Percentiles rank a stretch among this genome's conserved stretches.
These are phyloP conservation scores for Micoletzkya japonica DNA, from an alignment of 2,888 invertebrate species.

Conservation along the genomic window DNA sequence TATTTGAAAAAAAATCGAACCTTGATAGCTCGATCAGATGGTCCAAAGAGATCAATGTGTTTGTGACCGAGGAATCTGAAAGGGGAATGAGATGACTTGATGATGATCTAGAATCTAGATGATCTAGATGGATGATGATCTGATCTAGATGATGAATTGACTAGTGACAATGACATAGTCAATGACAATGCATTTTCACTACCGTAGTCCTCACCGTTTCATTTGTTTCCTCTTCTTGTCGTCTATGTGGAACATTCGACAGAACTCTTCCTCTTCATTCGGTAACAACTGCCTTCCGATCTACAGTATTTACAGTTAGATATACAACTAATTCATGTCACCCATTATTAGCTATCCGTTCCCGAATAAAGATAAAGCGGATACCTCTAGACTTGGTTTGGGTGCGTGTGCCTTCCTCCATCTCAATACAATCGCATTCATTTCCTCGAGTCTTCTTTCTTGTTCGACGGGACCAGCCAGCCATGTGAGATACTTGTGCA, in stretches of 20 bases:
- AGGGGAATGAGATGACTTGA: neutral
- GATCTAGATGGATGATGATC: too few species aligned
- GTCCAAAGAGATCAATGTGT: constrained; percentile 26
- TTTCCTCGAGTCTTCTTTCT: constrained; percentile 21
- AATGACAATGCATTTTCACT: neutral
- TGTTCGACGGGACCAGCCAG: constrained; percentile 15
- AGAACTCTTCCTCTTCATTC: constrained; percentile 23
- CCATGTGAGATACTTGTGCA: constrained; percentile 12
- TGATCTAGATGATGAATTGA: too few species aligned
- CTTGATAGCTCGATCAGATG: constrained; percentile 16
- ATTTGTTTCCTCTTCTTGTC: constrained; percentile 21
- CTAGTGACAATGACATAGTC: too few species aligned
- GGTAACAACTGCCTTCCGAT: constrained; percentile 24
- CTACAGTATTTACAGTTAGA: neutral
- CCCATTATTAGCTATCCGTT: neutral
- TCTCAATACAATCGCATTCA: constrained; percentile 18
- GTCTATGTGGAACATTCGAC: neutral
- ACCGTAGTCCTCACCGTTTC: constrained; percentile 15
- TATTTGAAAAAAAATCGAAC: too few species aligned
- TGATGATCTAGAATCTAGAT: too few species aligned
- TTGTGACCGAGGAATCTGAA: constrained; percentile 18
- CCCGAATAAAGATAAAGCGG: neutral
- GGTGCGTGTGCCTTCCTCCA: constrained; percentile 28
- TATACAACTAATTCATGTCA: neutral
- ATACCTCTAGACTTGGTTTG: constrained; percentile 27